phyloP scores from a whole-genome alignment of 1,140 invertebrate species.

The Conus betulinus region DNA sequence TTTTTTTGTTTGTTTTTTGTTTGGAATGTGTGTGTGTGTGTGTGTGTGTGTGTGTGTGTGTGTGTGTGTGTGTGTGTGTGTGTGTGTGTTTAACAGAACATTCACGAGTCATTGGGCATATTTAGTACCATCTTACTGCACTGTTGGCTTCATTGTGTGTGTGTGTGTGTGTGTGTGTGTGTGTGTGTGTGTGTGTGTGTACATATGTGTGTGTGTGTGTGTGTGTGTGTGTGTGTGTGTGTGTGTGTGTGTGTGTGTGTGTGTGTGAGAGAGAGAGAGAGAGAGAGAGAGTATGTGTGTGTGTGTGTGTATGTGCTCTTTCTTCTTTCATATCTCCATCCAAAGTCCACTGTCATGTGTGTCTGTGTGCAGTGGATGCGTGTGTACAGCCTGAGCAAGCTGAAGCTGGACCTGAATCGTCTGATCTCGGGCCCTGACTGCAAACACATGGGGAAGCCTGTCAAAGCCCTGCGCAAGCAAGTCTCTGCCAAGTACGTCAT shows the following conservation, averaged over 20 bases:
- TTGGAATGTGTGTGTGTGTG: too few relatives aligned
- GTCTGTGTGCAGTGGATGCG: slow-evolving; percentile 70
- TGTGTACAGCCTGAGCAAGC: slow-evolving; percentile 71
- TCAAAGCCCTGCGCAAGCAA: slow-evolving; percentile 71
- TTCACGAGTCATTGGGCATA: too few relatives aligned
- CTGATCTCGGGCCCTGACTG: slow-evolving; percentile 74
- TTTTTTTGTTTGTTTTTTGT: too few relatives aligned
- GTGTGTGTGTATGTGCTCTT: not conserved
- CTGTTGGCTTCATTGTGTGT: slow-evolving; percentile 45
- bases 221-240: not conserved
- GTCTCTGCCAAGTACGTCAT: slow-evolving; percentile 72
- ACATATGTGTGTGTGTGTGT: slow-evolving; percentile 65
- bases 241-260: too few relatives aligned
- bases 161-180: slow-evolving; percentile 66
- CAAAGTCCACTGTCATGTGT: not conserved
- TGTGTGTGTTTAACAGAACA: slow-evolving; percentile 63
- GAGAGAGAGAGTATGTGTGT: too few relatives aligned
- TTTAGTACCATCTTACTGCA: too few relatives aligned
- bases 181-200: slow-evolving; percentile 16
- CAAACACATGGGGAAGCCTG: slow-evolving; percentile 70
- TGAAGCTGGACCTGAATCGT: slow-evolving; percentile 73
- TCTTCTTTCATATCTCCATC: too few relatives aligned
- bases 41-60: too few relatives aligned
- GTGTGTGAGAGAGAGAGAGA: too few relatives aligned
- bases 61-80: slow-evolving; percentile 50